Base-by-base conservation (phyloP, 2,113 vertebrate species). In the Xerus inauris region DNA sequence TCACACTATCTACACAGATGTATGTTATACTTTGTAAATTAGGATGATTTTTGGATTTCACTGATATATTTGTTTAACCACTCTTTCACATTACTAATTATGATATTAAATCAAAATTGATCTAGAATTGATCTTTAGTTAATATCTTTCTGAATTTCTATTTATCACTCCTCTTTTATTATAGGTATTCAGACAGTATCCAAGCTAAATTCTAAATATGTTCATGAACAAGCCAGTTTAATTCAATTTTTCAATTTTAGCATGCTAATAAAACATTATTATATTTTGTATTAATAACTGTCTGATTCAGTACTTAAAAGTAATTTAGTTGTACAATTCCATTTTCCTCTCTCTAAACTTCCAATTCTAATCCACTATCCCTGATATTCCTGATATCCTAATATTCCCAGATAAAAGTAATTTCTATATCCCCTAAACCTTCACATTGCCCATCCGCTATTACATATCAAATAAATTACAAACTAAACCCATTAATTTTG, bases 11-110 rank as follows among this genome's bases (percentile, higher is more conserved):
- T 30, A 81, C 35, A 90, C 14, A 87, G 59, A 92, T 77, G 6
- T 45, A 65, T 76, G 24, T 64, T 81, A 69, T 0, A 32, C 17
- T 51, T 87, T 83, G 19, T 80, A 95, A 94, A 94, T 95, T 88
- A 94, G n/a, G 62, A 79, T 92, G 54, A 89, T 85, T 30, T 96
- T 54, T 92, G 89, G 69, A 82, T 92, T 92, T 97, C 69, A 92
- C 22, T 87, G 64, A 80, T 89, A 32, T 1, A 71, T 1, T 90
- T 89, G 16, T 89, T 94, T 87, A 96, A 95, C 38, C 71, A 92
- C 20, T 90, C 64, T 81, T 95, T n/a, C 49, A 67, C 13, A 38
- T 96, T 86, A 96, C 49, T 93, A 96, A 97, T 95, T 92, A 84
- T 40, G 28, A 88, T 73, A 69, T 65, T 90, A 92, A 67, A 54